These are phyloP conservation scores for Callionymus lyra DNA, from an alignment of 2,113 vertebrate species.

Conservation along the genomic window DNA sequence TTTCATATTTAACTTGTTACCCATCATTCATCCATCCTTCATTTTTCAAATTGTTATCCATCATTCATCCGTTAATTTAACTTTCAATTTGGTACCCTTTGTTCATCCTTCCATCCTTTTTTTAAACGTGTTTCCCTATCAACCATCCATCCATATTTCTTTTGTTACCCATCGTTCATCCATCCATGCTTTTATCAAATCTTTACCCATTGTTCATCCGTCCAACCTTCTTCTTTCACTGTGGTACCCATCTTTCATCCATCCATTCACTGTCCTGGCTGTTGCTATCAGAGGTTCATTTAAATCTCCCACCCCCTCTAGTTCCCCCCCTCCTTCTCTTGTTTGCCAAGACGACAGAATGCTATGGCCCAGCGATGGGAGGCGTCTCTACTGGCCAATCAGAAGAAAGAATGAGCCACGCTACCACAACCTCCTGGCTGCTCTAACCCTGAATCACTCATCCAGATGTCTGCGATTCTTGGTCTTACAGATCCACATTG, in stretches of 20 bases:
- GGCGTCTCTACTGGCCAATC: slow-evolving; percentile 50
- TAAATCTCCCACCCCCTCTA: slow-evolving; percentile 44
- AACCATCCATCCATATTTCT: too few relatives aligned
- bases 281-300: slow-evolving; percentile 38
- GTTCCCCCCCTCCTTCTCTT: slow-evolving; percentile 41
- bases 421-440: background rate
- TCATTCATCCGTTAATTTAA: background rate
- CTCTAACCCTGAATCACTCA: slow-evolving; percentile 6
- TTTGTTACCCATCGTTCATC: too few relatives aligned
- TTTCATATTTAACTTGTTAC: background rate
- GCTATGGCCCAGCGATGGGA: slow-evolving; percentile 56
- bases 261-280: too few relatives aligned
- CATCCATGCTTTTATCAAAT: slow-evolving; percentile 1
- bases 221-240: slow-evolving; percentile 7
- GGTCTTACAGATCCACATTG: background rate
- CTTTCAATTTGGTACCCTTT: background rate
- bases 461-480: background rate
- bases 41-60: too few relatives aligned
- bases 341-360: slow-evolving; percentile 42
- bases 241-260: too few relatives aligned
- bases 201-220: slow-evolving; percentile 4
- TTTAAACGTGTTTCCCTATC: background rate
- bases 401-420: slow-evolving; percentile 45
- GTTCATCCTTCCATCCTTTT: background rate
- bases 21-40: too few relatives aligned